Percentiles rank a stretch among this genome's conserved stretches.
phyloP scores from a whole-genome alignment of 2,888 invertebrate genomes.

The Pandemis corylana region DNA sequence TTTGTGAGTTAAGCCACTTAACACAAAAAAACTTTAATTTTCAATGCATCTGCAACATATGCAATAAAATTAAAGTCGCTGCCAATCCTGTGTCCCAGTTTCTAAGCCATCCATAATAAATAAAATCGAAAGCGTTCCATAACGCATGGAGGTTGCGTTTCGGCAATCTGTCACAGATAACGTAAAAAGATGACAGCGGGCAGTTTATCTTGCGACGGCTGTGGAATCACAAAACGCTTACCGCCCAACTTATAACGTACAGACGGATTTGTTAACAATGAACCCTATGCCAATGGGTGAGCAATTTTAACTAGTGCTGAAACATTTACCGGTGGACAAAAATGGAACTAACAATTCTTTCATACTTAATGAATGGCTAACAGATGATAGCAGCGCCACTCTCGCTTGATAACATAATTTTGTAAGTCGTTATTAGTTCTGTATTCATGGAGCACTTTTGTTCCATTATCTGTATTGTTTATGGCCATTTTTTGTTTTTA shows the following conservation, averaged over 20 bases:
- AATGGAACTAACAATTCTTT: neutral
- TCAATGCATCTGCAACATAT: neutral
- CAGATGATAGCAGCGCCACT: neutral
- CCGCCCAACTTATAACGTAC: neutral
- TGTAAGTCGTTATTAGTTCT: neutral
- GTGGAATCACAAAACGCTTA: constrained; percentile 1
- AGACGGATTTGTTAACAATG: neutral
- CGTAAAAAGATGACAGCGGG: constrained; percentile 36
- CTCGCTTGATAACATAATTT: neutral
- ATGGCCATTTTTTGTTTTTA: constrained; percentile 1
- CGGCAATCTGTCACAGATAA: constrained; percentile 38
- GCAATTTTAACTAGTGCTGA: neutral
- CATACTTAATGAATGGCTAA: neutral
- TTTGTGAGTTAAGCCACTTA: too few relatives aligned
- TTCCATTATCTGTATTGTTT: constrained; percentile 10
- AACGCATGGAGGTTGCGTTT: constrained; percentile 32
- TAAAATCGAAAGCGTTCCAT: constrained; percentile 38
- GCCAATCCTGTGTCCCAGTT: neutral
- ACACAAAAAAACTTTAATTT: too few relatives aligned
- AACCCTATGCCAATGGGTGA: neutral
- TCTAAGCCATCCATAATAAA: constrained; percentile 9
- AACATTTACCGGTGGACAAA: neutral
- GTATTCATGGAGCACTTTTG: constrained; percentile 10
- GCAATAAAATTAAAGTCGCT: neutral
- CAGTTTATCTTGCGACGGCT: constrained; percentile 33